Evolutionary conservation across 2,888 invertebrate species (phyloP).

Genomic region (Tetragonula carbonaria): DNA sequence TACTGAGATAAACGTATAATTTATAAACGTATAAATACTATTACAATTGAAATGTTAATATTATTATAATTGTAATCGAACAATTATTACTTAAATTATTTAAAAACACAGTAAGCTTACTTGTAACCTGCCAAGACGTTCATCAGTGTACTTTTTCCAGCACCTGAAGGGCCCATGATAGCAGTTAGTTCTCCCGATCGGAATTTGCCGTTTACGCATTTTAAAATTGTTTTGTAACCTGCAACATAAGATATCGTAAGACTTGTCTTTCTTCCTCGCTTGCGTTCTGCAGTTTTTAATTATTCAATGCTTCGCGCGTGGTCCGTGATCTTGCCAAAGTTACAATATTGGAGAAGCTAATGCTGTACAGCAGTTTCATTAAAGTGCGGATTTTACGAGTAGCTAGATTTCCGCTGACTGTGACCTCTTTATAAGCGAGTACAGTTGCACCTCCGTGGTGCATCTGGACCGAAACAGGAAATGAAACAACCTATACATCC

Average conservation of each 20-base stretch:
- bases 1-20: too few species aligned
- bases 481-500: constrained; percentile 70
- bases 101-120: constrained; percentile 85
- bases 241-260: constrained; percentile 15
- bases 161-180: constrained; percentile 97
- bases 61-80: too few species aligned
- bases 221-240: constrained; percentile 93
- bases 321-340: constrained; percentile 44
- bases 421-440: constrained; percentile 63
- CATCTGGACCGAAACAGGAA: constrained; percentile 71
- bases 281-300: neutral
- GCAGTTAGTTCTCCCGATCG: constrained; percentile 96
- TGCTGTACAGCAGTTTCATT: constrained; percentile 21
- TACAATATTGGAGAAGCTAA: constrained; percentile 10
- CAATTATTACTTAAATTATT: neutral
- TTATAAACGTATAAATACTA: too few species aligned
- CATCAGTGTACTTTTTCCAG: constrained; percentile 93
- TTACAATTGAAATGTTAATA: too few species aligned
- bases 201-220: constrained; percentile 95
- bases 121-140: constrained; percentile 95
- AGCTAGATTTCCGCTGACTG: constrained; percentile 38
- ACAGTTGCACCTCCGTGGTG: constrained; percentile 63
- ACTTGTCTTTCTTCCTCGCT: too few species aligned
- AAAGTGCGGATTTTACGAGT: constrained; percentile 18
- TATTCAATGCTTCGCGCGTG: constrained; percentile 23